These are phyloP conservation scores for Bucco capensis DNA, from an alignment of 2,113 vertebrate species.

Conservation along the genomic window DNA sequence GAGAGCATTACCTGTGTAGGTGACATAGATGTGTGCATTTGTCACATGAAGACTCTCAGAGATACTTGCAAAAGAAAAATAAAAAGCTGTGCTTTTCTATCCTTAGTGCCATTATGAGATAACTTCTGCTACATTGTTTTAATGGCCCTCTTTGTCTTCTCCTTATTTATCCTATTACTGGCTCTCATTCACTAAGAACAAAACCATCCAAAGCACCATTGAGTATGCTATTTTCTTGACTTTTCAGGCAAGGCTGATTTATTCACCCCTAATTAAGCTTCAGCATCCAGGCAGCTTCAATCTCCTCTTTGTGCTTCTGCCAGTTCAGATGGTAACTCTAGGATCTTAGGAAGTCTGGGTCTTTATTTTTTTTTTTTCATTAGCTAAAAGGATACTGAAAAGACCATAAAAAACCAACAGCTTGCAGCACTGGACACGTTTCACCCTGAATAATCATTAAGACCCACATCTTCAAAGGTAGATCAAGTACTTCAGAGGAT, in stretches of 20 bases:
- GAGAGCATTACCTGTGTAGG: not conserved
- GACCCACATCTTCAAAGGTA: not conserved
- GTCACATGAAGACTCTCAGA: not conserved
- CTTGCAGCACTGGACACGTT: not conserved
- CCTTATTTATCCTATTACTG: not conserved
- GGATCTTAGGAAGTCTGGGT: not conserved
- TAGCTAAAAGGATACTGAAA: not conserved
- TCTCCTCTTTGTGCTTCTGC: not conserved
- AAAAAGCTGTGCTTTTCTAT: not conserved
- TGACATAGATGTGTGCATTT: not conserved
- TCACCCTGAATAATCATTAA: not conserved
- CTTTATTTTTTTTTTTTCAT: not conserved
- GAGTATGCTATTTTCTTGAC: constrained; percentile 3
- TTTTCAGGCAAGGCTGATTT: constrained; percentile 22
- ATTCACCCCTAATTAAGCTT: constrained; percentile 1
- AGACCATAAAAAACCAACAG: not conserved
- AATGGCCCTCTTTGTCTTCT: not conserved
- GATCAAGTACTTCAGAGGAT: not conserved
- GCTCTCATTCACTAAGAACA: not conserved
- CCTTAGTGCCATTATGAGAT: not conserved
- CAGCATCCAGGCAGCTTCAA: not conserved
- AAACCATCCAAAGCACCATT: not conserved
- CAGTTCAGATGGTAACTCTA: not conserved
- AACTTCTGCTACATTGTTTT: constrained; percentile 9
- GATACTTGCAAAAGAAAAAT: not conserved